These are phyloP conservation scores for Dascyllus trimaculatus DNA, from an alignment of 2,113 vertebrate genomes.

Conservation along the genomic window DNA sequence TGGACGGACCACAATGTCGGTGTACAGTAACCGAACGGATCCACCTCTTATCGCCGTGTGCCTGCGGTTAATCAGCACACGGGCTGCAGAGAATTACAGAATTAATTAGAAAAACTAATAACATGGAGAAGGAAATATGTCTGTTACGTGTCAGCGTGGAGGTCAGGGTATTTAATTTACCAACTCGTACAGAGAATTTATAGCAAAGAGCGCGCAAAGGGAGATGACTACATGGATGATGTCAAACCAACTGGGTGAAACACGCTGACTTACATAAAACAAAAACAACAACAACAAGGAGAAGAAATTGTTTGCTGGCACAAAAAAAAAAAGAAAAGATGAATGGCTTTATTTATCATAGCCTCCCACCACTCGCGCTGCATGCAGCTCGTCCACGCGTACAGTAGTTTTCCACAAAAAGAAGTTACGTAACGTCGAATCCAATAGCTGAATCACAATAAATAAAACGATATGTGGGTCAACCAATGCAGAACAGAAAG, in stretches of 20 bases:
- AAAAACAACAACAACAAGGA: neutral
- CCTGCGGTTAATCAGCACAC: slow-evolving; percentile 42
- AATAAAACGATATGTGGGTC: slow-evolving; percentile 61
- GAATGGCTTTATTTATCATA: slow-evolving; percentile 62
- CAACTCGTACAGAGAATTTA: neutral
- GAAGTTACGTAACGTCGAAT: slow-evolving; percentile 59
- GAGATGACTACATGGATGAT: neutral
- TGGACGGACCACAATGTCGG: neutral
- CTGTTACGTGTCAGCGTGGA: slow-evolving; percentile 38
- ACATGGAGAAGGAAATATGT: slow-evolving; percentile 33
- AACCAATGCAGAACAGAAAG: neutral
- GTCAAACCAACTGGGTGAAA: slow-evolving; percentile 6
- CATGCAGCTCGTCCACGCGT: slow-evolving; percentile 28
- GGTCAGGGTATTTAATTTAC: slow-evolving; percentile 34
- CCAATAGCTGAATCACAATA: slow-evolving; percentile 48
- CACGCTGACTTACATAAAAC: slow-evolving; percentile 9
- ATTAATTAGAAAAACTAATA: slow-evolving; percentile 70
- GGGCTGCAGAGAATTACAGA: slow-evolving; percentile 49
- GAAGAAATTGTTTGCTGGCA: neutral
- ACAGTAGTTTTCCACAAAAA: slow-evolving; percentile 46
- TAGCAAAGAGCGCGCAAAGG: slow-evolving; percentile 2
- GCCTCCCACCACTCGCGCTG: slow-evolving; percentile 47
- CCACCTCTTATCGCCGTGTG: slow-evolving; percentile 29
- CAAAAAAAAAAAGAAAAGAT: slow-evolving; percentile 9
- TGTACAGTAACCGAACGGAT: slow-evolving; percentile 16